Evolutionary conservation across 2,797 vertebrate species (phyloP), one percentile per base, ranked within the genome.

Genomic region (Pseudochromis fuscus): DNA sequence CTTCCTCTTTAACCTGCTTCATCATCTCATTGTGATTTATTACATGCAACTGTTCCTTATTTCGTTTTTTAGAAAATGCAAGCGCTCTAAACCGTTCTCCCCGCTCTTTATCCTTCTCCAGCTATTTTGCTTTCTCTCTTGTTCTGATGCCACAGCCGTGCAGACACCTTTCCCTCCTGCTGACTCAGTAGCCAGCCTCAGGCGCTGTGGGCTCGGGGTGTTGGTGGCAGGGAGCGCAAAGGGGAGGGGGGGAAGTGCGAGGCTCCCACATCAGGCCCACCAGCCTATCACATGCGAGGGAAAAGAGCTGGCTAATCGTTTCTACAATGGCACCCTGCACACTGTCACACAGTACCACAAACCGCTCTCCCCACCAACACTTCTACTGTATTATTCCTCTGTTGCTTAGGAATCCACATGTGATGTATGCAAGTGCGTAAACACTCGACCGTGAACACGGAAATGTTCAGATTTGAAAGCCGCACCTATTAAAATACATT

Each of bases 91-190:
- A 63, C 46, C 52, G 18, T 79, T 84, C 77, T 67, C 77, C 21
- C 83, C 25, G 72, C 77, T 85, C 83, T 86, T 78, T 72, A 78
- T 86, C 80, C 73, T 50, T 83, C 83, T 81, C 79, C 48, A 66
- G 74, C 88, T 82, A 75, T 82, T 86, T 78, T 65, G 71, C 85
- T 87, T 45, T 79, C 80, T 83, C 83, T 81, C 86, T 85, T 86
- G 84, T 81, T 90, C 85, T 85, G 90, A 92, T 91, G 89, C 88
- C 89, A 91, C 88, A 90, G 90, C 85, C 90, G 82, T 87, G 85
- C 94, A 93, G 93, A 94, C 94, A 94, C 93, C 93, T 94, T 94
- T 92, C 90, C 87, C 88, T 93, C 88, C 88, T 93, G 94, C 94
- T 94, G 94, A 94, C 93, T 94, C 93, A 94, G 93, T 93, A 89